Percentiles rank a stretch among this genome's conserved stretches.
Evolutionary conservation across 1,140 invertebrate species (phyloP).

Genomic region (Paramacrobiotus metropolitanus): DNA sequence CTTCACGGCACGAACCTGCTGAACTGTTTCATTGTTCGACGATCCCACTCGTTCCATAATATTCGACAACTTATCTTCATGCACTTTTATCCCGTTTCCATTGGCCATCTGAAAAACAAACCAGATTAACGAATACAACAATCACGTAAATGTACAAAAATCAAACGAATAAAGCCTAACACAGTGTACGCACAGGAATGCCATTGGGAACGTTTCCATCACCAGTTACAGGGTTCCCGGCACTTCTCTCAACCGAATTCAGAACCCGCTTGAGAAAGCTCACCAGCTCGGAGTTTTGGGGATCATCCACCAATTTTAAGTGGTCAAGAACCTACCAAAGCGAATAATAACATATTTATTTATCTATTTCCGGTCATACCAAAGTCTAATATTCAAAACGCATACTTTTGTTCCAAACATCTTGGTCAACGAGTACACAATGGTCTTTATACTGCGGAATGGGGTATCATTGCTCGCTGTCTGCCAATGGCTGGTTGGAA

Average conservation of each 20-base stretch:
- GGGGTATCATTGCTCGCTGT: constrained; percentile 46
- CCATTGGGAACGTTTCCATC: too few relatives aligned
- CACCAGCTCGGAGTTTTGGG: constrained; percentile 53
- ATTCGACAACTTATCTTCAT: not conserved
- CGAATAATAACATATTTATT: too few relatives aligned
- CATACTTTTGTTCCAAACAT: constrained; percentile 23
- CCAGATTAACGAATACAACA: too few relatives aligned
- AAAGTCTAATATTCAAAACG: too few relatives aligned
- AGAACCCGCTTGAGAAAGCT: constrained; percentile 50
- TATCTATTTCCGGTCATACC: too few relatives aligned
- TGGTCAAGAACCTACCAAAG: constrained; percentile 35
- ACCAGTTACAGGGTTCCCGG: constrained; percentile 14
- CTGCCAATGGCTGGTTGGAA: constrained; percentile 53
- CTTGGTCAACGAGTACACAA: constrained; percentile 52
- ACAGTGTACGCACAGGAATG: too few relatives aligned
- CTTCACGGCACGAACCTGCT: constrained; percentile 3
- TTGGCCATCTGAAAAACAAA: not conserved
- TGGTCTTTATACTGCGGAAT: constrained; percentile 64
- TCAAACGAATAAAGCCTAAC: too few relatives aligned
- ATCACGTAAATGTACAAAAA: too few relatives aligned
- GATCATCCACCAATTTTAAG: constrained; percentile 47
- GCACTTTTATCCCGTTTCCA: not conserved
- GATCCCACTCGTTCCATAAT: not conserved
- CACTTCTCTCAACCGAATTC: constrained; percentile 16
- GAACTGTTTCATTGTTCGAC: not conserved